These are phyloP conservation scores for Carterocephalus palaemon DNA, from an alignment of 2,888 invertebrate species.

Conservation along the genomic window DNA sequence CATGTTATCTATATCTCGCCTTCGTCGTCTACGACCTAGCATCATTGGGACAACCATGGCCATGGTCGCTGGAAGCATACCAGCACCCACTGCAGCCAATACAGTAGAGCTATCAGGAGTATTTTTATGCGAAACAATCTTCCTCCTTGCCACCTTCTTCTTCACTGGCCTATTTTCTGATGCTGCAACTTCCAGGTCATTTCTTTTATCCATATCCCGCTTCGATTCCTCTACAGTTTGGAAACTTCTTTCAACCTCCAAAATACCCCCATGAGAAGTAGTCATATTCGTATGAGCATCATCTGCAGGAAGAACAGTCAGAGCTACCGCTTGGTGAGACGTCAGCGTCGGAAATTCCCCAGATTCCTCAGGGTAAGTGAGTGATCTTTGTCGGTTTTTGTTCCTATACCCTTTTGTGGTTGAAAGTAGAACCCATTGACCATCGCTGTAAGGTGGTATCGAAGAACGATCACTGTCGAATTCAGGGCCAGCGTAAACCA, in stretches of 20 bases:
- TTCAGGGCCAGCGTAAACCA: constrained; percentile 71
- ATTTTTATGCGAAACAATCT: constrained; percentile 49
- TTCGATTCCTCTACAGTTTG: constrained; percentile 83
- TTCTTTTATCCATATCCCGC: constrained; percentile 59
- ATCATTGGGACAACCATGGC: constrained; percentile 89
- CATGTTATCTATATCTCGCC: constrained; percentile 43
- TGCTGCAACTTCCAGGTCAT: constrained; percentile 52
- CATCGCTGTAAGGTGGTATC: constrained; percentile 83
- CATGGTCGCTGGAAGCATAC: constrained; percentile 89
- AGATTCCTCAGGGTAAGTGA: constrained; percentile 46
- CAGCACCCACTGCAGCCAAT: constrained; percentile 86
- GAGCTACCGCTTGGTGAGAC: constrained; percentile 77
- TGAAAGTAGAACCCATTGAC: constrained; percentile 87
- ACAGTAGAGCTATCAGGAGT: constrained; percentile 80
- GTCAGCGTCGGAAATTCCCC: constrained; percentile 53
- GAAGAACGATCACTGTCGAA: constrained; percentile 71
- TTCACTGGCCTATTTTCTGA: constrained; percentile 51
- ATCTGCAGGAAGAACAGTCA: constrained; percentile 87
- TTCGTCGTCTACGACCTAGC: constrained; percentile 75
- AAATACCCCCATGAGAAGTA: constrained; percentile 84
- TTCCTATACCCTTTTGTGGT: constrained; percentile 87
- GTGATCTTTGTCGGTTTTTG: constrained; percentile 68
- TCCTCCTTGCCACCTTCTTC: constrained; percentile 54
- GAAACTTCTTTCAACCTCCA: constrained; percentile 86
- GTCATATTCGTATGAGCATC: constrained; percentile 81